Conservation (phyloP, 2,113 vertebrate species). For the Neoarius graeffei region DNA sequence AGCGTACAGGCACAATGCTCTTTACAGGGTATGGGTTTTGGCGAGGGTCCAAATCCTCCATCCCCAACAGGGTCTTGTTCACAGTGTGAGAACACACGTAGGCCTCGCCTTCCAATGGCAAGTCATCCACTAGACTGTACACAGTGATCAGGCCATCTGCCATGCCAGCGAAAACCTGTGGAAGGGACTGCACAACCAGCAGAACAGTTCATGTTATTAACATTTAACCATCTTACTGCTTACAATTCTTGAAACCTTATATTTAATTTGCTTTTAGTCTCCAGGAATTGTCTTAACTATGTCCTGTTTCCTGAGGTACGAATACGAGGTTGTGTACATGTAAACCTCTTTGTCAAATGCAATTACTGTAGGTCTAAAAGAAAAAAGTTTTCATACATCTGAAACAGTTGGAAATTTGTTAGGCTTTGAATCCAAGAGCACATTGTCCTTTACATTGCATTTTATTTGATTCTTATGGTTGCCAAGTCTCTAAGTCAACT, state of each 20-base stretch:
- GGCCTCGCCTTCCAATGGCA: conserved; percentile 78
- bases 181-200: conserved; percentile 71
- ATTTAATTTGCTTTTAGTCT: not conserved
- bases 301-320: not conserved
- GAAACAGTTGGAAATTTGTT: not conserved
- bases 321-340: not conserved
- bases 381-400: not conserved
- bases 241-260: not conserved
- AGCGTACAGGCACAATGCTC: conserved; percentile 81
- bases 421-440: not conserved
- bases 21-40: conserved; percentile 85
- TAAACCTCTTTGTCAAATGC: not conserved
- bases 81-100: conserved; percentile 92
- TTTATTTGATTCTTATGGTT: not conserved
- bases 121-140: conserved; percentile 77
- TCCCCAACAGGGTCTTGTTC: conserved; percentile 82
- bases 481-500: not conserved
- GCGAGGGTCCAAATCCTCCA: conserved; percentile 81
- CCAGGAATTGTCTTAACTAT: not conserved
- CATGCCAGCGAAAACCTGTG: conserved; percentile 86
- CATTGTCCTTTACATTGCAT: not conserved
- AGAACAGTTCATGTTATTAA: not conserved
- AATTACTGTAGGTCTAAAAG: not conserved
- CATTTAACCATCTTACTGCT: not conserved
- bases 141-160: conserved; percentile 85